Base-by-base conservation (phyloP, 2,113 vertebrate species). In the Corythornis cristatus region DNA sequence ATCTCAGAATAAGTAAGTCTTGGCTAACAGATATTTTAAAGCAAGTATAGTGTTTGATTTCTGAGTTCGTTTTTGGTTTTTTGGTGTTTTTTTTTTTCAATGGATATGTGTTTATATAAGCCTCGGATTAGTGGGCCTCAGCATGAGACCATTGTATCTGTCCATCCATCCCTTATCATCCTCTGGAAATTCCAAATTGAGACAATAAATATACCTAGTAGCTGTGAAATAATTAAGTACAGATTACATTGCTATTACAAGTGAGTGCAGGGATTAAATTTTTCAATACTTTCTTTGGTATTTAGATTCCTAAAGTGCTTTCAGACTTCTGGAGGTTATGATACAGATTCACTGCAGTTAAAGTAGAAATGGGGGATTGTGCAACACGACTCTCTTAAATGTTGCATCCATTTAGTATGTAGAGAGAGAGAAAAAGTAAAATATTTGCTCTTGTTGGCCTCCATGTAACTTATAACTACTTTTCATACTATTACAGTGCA, bases 161-260 rank as follows among this genome's bases (percentile, higher is more conserved):
- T 16, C 25, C 2, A 2, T 23, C 8, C 17, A 19, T 15, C 29
- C 15, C 6, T 25, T 25, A 8, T 6, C 23, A 4, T 3, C 6
- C 12, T 9, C 5, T 20, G 10, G 28, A 68, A 92, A 57, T 7
- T 25, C 31, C n/a, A 51, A 28, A 31, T 16, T 42, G n/a, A 86
- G 68, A 20, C 31, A 67, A n/a, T 18, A 16, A 61, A 58, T 48
- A 53, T 60, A n/a, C 4, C 11, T n/a, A 19, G 26, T 71, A 64
- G 56, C 33, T 96, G 85, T 66, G 56, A 54, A 15, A 56, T 82
- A 87, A 54, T 58, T 35, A 76, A 48, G 22, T 43, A 2, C 42
- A 40, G 67, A 16, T 71, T 71, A 31, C 28, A 2, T 6, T 67
- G 26, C 56, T 43, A 13, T 51, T n/a, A 72, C 42, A 64, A 86